Base-by-base conservation (phyloP, 1,140 invertebrate genomes). In the Drosophila paulistorum region DNA sequence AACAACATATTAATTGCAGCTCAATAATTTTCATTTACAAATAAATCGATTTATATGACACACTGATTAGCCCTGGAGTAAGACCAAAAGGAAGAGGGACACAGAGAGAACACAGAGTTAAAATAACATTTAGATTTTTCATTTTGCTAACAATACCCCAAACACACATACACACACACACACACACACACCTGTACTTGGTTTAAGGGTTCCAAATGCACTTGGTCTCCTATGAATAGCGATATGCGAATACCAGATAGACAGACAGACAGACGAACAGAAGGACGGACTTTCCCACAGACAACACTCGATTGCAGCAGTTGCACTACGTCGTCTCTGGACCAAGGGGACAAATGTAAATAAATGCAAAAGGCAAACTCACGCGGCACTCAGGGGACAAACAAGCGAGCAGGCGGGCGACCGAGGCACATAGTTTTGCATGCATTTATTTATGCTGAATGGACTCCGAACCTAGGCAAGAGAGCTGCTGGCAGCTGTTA, bases 381-480 rank as follows among this genome's bases (percentile, higher is more conserved):
- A 66, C 41, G 45, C 61, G 68, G 59, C 57, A 37, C 65, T 51
- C 45, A 23, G 45, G 17, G 45, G 45, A 51, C 45, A 51, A 20
- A 5, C 45, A 20, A 7, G 14, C 42, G 14, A n/a, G 14, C 5
- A 45, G 14, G 42, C 5, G 42, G 7, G 14, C 2, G 17, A 20
- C 7, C 7, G 35, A 11, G 63, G 10, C 26, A 81, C 68, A 86
- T 82, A 86, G 78, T 85, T 85, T 84, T 85, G 82, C 81, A 85
- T 85, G 82, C 82, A 85, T 82, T 75, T 74, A 69, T 74, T 59
- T 65, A 57, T 23, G 20, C 41, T 74, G 59, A 45, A 33, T 51
- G 51, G 55, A 58, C 62, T 58, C 35, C 37, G 69, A 51, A 51
- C 7, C 9, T 11, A 23, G 79, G 74, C 83, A 81, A 39, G 30